phyloP scores from a whole-genome alignment of 92 coral and sea anemone species.

The Siderastrea siderea region DNA sequence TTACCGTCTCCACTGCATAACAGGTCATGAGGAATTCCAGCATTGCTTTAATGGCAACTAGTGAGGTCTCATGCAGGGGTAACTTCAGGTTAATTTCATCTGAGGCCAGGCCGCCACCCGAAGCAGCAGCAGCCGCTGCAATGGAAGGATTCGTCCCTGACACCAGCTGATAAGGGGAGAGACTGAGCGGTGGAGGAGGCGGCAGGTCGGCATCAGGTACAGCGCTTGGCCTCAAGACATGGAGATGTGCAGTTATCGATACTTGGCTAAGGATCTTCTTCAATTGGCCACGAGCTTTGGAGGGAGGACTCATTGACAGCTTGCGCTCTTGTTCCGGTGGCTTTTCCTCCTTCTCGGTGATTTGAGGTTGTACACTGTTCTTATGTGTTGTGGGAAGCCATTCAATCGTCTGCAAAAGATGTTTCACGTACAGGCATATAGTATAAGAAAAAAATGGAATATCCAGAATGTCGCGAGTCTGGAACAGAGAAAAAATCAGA shows the following conservation, averaged over 20 bases:
- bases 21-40: slow-evolving; percentile 96
- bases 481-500: no score
- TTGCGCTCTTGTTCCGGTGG: slow-evolving; percentile 67
- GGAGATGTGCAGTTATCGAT: slow-evolving; percentile 90
- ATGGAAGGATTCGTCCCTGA: slow-evolving; percentile 92
- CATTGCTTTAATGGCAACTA: slow-evolving; percentile 76
- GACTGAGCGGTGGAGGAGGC: slow-evolving; percentile 97
- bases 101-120: slow-evolving; percentile 98
- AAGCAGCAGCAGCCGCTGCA: slow-evolving; percentile 98
- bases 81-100: slow-evolving; percentile 90
- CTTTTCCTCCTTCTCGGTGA: slow-evolving; percentile 73
- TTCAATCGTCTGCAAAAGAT: slow-evolving; percentile 76
- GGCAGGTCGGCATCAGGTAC: slow-evolving; percentile 86
- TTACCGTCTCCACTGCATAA: slow-evolving; percentile 96
- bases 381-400: slow-evolving; percentile 94
- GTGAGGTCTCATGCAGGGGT: slow-evolving; percentile 84
- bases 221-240: slow-evolving; percentile 83
- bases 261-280: slow-evolving; percentile 89
- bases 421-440: not conserved
- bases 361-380: slow-evolving; percentile 78
- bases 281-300: slow-evolving; percentile 80
- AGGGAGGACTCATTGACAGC: slow-evolving; percentile 55
- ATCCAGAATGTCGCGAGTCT: no score
- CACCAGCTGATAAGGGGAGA: slow-evolving; percentile 95
- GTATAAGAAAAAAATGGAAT: no score